Base-by-base conservation (phyloP, 2,797 vertebrate genomes). In the Oryzias sinensis region DNA sequence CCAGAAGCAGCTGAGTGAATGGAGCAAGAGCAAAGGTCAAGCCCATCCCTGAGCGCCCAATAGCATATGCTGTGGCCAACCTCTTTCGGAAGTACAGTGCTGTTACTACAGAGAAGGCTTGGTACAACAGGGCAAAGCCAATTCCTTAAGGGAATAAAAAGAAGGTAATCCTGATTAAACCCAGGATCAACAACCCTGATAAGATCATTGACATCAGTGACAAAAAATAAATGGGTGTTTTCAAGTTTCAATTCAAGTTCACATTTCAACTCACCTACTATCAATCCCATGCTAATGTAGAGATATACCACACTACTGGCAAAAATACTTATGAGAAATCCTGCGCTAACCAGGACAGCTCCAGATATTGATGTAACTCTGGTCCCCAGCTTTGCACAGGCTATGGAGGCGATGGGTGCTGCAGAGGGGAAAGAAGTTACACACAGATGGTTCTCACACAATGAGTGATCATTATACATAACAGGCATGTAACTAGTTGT, bases 41-140 rank as follows among this genome's bases (percentile, higher is more conserved):
- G 46, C 96, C 96, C 95, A 95, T 97, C 25, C 96, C 95, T 1
- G 95, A 95, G 41, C 95, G 93, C 16, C 93, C 94, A 3, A 97
- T 89, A 1, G 94, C 92, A 17, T 92, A 95, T 2, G 90, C 92
- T 6, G 96, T 89, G 0, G 92, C 94, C 76, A 98, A 48, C 59
- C 91, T 87, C 46, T 90, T 92, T 71, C 85, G 80, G 89, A 97
- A 98, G 80, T 94, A 93, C 70, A 91, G 89, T 24, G 93, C 93
- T 0, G 64, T 94, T 82, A 92, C 80, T 74, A 96, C 94, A 2
- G 94, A 90, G 1, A 93, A 93, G 4, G 87, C 87, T 64, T 98
- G 95, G 87, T 96, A 97, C n/a, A 97, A 82, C 49, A 95, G 90
- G 63, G 94, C 78, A 66, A 95, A 97, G 2, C 95, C 95, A 65